Percentiles rank a stretch among this genome's conserved stretches.
Conservation (phyloP, 2,797 vertebrate genomes). For the Micropoecilia bifurca region DNA sequence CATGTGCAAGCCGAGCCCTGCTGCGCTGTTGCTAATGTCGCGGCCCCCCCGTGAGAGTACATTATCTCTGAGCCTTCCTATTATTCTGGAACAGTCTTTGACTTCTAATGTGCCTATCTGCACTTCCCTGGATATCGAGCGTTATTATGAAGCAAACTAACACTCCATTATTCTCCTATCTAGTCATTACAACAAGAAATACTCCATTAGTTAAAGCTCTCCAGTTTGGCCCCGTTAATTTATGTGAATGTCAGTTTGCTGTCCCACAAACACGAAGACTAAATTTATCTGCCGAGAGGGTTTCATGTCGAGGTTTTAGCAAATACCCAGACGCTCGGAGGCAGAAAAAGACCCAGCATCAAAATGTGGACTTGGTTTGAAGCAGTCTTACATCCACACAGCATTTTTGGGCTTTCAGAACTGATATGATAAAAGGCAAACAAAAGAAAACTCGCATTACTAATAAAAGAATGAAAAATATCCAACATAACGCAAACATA, state of each 20-base stretch:
- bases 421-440: background rate
- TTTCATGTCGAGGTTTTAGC: background rate
- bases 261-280: conserved; percentile 29
- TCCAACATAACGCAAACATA: background rate
- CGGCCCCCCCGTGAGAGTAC: conserved; percentile 79
- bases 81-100: conserved; percentile 79
- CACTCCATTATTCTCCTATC: conserved; percentile 76
- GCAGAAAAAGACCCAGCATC: background rate
- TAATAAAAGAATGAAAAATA: background rate
- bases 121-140: conserved; percentile 67
- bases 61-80: conserved; percentile 81
- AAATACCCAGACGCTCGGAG: background rate
- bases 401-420: background rate
- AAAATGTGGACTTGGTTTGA: background rate
- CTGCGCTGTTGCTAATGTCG: conserved; percentile 82
- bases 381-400: background rate
- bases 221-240: conserved; percentile 65
- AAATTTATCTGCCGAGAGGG: conserved; percentile 7
- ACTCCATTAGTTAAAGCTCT: conserved; percentile 67
- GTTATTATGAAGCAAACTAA: conserved; percentile 72
- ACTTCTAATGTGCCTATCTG: conserved; percentile 82
- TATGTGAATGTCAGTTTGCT: conserved; percentile 55
- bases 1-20: conserved; percentile 74
- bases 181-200: conserved; percentile 67
- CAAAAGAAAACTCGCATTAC: background rate